Evolutionary conservation across 1,140 invertebrate genomes (phyloP).

Genomic region (Aleiodes sp.): DNA sequence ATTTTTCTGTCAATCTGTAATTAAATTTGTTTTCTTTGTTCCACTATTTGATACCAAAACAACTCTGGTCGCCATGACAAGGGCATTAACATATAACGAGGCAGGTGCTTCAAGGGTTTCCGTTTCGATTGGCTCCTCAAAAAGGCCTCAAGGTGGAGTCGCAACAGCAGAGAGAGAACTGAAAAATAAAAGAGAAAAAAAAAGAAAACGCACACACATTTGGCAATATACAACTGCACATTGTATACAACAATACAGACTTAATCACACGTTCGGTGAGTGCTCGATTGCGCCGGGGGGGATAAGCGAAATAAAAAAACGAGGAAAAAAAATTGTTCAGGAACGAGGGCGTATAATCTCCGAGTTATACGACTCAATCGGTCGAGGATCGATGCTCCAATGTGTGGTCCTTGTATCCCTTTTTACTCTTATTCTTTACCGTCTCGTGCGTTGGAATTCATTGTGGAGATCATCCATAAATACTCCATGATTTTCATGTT

Average conservation of each 20-base stretch:
- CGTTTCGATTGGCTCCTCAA: neutral
- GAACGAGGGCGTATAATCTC: conserved; percentile 26
- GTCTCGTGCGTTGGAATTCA: conserved; percentile 26
- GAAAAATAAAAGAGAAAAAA: neutral
- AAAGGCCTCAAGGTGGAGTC: neutral
- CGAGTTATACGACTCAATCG: conserved; percentile 31
- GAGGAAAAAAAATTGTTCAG: conserved; percentile 10
- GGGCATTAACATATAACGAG: conserved; percentile 16
- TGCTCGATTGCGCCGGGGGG: conserved; percentile 23
- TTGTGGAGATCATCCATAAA: conserved; percentile 21
- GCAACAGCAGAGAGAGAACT: neutral
- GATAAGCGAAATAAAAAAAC: neutral
- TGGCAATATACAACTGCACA: conserved; percentile 19
- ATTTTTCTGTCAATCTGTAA: neutral
- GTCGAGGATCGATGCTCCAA: conserved; percentile 19
- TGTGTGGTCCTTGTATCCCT: conserved; percentile 26
- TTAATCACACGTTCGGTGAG: conserved; percentile 31
- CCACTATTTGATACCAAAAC: neutral
- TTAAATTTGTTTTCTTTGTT: conserved; percentile 2
- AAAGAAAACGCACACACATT: conserved; percentile 2
- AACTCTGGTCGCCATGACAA: neutral
- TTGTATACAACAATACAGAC: conserved; percentile 2
- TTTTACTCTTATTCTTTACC: conserved; percentile 2
- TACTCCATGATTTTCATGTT: neutral
- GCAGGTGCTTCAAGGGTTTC: conserved; percentile 12